Conservation (phyloP, 2,113 vertebrate species). For the Oryzias celebensis region DNA sequence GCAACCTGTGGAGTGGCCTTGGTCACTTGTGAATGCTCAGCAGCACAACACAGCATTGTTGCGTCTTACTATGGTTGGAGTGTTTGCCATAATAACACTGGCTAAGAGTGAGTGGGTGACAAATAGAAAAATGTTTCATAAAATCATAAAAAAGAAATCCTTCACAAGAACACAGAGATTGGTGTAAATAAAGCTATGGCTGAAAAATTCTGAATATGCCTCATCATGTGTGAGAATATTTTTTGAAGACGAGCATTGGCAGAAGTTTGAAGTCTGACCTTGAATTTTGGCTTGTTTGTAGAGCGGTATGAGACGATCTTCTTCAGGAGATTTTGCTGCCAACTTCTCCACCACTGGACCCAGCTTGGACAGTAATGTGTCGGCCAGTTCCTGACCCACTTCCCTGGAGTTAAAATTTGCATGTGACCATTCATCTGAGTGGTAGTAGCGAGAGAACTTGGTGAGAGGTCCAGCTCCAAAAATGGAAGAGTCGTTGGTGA, state of each 20-base stretch:
- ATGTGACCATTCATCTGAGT: constrained; percentile 81
- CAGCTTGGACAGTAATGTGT: constrained; percentile 79
- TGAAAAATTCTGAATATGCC: too few species aligned
- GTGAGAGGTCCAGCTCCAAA: constrained; percentile 88
- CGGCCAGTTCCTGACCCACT: constrained; percentile 86
- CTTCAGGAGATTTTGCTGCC: constrained; percentile 35
- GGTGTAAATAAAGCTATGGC: too few species aligned
- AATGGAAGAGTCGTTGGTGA: constrained; percentile 83
- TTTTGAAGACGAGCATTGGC: too few species aligned
- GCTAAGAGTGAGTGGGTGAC: constrained; percentile 22
- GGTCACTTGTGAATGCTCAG: constrained; percentile 25
- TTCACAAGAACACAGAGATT: too few species aligned
- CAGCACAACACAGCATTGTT: constrained; percentile 10
- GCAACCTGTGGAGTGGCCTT: constrained; percentile 36
- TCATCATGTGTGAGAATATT: neutral
- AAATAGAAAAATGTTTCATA: constrained; percentile 40
- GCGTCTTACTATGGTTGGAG: constrained; percentile 11
- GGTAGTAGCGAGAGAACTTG: constrained; percentile 84
- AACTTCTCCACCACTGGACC: constrained; percentile 77
- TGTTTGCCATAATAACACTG: constrained; percentile 22
- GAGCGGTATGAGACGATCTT: constrained; percentile 77
- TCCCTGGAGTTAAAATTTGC: constrained; percentile 86
- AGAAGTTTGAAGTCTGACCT: constrained; percentile 75
- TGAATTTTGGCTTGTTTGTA: constrained; percentile 83
- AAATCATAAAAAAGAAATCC: neutral